phyloP scores from a whole-genome alignment of 2,888 invertebrate species.

The Tribolium freemani region DNA sequence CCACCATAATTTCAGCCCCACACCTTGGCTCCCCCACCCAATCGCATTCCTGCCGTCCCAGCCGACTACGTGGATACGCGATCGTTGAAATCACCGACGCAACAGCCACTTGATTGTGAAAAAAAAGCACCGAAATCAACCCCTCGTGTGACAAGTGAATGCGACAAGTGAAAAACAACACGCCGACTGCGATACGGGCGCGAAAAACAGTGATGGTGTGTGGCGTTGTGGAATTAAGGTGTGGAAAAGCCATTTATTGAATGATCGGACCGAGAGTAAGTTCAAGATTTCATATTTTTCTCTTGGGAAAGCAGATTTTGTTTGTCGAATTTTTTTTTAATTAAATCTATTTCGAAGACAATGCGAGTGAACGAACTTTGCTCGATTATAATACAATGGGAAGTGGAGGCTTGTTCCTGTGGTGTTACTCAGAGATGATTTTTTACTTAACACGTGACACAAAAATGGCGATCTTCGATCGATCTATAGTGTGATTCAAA shows the following conservation, averaged over 20 bases:
- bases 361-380: conserved; percentile 33
- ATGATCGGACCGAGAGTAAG: conserved; percentile 36
- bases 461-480: conserved; percentile 20
- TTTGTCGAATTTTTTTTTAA: background rate
- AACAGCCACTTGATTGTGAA: background rate
- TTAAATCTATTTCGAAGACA: conserved; percentile 8
- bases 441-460: conserved; percentile 18
- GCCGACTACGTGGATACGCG: conserved; percentile 36
- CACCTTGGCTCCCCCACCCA: conserved; percentile 11
- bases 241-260: conserved; percentile 24
- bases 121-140: background rate
- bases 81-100: conserved; percentile 37
- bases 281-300: background rate
- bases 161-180: background rate
- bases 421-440: conserved; percentile 1
- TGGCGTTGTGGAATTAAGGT: conserved; percentile 27
- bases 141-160: conserved; percentile 10
- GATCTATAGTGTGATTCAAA: background rate
- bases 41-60: conserved; percentile 37
- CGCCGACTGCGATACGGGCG: background rate
- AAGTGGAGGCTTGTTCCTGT: conserved; percentile 5
- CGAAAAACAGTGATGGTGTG: background rate
- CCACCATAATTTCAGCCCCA: background rate
- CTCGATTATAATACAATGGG: conserved; percentile 34
- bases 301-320: background rate